A percentile compares a stretch with the other conserved stretches of the same genome.
Evolutionary conservation across 37 sponge, comb jelly and placozoan species (phyloP).

Genomic region (Spongia lamella): DNA sequence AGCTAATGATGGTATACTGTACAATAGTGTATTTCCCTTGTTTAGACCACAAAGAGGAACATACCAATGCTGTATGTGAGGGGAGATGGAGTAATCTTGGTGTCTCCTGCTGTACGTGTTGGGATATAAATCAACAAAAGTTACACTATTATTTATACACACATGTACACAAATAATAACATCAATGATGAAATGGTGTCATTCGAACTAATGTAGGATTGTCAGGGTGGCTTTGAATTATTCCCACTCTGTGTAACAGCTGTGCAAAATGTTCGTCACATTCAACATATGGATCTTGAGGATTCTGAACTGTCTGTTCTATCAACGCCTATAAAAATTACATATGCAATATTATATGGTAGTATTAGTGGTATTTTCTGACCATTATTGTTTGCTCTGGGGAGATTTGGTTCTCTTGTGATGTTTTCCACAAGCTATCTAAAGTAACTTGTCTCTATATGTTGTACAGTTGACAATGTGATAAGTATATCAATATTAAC

Average conservation of each 20-base stretch:
- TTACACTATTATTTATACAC: background rate
- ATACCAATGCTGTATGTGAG: conserved; percentile 98
- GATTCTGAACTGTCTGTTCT: conserved; percentile 6
- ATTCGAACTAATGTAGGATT: conserved; percentile 26
- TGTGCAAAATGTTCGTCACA: background rate
- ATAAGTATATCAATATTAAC: no score
- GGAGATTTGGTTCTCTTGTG: no score
- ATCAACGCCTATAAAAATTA: conserved; percentile 14
- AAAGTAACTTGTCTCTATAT: no score
- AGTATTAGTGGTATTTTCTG: no score
- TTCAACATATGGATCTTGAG: conserved; percentile 30
- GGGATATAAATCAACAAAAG: conserved; percentile 16
- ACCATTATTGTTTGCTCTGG: no score
- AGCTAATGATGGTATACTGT: no score
- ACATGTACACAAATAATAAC: background rate
- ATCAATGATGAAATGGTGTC: conserved; percentile 26
- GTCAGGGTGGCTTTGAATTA: conserved; percentile 28
- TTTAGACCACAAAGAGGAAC: conserved; percentile 77
- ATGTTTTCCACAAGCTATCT: no score
- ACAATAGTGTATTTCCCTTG: conserved; percentile 12
- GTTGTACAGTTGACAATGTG: no score
- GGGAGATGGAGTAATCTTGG: conserved; percentile 97
- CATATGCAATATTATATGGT: no score
- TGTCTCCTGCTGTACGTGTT: conserved; percentile 89
- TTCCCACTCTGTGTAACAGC: conserved; percentile 23